These are phyloP conservation scores for Atherinosoma microstoma DNA, from an alignment of 2,797 vertebrate species.

Conservation along the genomic window DNA sequence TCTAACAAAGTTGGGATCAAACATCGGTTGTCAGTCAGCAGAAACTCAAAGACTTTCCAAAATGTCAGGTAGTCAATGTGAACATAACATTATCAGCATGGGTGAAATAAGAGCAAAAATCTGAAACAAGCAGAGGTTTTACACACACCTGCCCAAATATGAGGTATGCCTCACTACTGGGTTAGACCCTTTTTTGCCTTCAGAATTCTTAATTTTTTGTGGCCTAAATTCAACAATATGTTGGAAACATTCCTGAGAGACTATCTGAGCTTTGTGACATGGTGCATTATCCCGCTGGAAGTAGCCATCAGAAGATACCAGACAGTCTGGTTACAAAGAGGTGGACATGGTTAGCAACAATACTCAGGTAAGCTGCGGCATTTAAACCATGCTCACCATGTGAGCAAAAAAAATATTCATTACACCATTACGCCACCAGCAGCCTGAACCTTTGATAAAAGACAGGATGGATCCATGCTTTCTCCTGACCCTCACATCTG, in stretches of 20 bases:
- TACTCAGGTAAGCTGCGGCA: not conserved
- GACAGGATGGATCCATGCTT: conserved; percentile 37
- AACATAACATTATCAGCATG: not conserved
- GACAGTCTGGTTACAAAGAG: too few relatives aligned
- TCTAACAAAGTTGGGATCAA: not conserved
- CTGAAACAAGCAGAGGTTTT: not conserved
- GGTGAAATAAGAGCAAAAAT: not conserved
- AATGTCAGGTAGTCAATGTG: not conserved
- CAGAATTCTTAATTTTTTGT: not conserved
- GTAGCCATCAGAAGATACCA: conserved; percentile 53
- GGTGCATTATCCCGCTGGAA: conserved; percentile 37
- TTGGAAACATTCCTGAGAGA: not conserved
- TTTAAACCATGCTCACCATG: not conserved
- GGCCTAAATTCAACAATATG: not conserved
- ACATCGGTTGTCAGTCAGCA: not conserved
- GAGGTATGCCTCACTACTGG: not conserved
- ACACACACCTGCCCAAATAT: not conserved
- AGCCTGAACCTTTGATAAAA: not conserved
- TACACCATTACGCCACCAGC: not conserved
- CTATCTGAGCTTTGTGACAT: not conserved
- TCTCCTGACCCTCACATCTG: conserved; percentile 43
- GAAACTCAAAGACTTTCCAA: not conserved
- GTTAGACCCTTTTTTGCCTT: not conserved
- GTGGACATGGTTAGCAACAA: not conserved
- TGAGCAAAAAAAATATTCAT: not conserved